A percentile compares a stretch with the other conserved stretches of the same genome.
phyloP scores from a whole-genome alignment of 2,888 invertebrate genomes.

The Girardia tigrina region DNA sequence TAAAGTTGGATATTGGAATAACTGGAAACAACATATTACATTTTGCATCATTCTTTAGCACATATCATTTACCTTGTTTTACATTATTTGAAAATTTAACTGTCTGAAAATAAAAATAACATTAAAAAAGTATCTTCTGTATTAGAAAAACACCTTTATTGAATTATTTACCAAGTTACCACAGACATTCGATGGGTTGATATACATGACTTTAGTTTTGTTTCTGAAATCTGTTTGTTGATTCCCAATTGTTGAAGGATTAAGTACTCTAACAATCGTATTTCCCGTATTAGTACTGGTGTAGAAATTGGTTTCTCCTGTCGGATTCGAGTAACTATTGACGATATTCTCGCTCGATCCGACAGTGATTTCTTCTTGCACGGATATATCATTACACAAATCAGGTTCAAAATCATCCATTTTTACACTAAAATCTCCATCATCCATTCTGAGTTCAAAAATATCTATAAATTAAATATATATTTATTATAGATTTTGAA shows the following conservation, averaged over 20 bases:
- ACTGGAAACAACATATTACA: too few species aligned
- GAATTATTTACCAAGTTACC: neutral
- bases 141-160: neutral
- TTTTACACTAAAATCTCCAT: neutral
- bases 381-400: neutral
- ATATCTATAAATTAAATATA: neutral
- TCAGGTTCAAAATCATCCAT: neutral
- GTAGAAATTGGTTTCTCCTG: neutral
- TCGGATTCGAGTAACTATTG: constrained; percentile 15
- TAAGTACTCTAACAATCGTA: neutral
- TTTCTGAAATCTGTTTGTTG: neutral
- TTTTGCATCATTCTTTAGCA: too few species aligned
- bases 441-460: constrained; percentile 4
- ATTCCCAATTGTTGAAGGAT: neutral
- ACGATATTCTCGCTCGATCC: neutral
- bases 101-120: too few species aligned
- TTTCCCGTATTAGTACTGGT: neutral
- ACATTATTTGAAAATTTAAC: too few species aligned
- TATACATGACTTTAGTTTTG: neutral
- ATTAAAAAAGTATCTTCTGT: too few species aligned
- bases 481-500: constrained; percentile 1
- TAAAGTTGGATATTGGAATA: too few species aligned
- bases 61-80: too few species aligned
- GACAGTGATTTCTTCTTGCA: neutral
- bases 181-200: neutral